Evolutionary conservation across 1,140 invertebrate species (phyloP).

Genomic region (Centruroides sculpturatus): DNA sequence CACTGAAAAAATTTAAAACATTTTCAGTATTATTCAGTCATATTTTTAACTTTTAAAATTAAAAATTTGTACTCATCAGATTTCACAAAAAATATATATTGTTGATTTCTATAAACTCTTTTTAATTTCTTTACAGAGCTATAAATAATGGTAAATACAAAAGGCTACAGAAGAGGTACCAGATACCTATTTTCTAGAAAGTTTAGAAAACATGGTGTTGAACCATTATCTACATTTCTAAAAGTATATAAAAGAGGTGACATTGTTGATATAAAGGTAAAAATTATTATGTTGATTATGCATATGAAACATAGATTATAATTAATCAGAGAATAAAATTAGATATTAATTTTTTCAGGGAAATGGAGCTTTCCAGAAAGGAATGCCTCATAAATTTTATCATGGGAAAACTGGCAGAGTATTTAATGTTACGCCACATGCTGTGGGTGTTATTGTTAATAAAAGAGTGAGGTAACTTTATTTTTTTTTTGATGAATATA

Average conservation of each 20-base stretch:
- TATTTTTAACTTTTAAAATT: too few species aligned
- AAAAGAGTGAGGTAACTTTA: conserved; percentile 64
- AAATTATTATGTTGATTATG: neutral
- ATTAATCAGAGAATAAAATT: neutral
- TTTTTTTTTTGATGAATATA: neutral
- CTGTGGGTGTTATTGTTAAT: conserved; percentile 98
- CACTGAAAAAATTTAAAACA: too few species aligned
- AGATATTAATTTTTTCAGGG: conserved; percentile 42
- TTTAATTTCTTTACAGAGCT: too few species aligned
- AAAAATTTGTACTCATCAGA: too few species aligned
- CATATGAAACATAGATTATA: neutral
- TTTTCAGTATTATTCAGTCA: too few species aligned
- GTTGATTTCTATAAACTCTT: too few species aligned
- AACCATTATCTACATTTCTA: conserved; percentile 91
- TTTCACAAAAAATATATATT: too few species aligned
- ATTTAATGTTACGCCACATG: conserved; percentile 94
- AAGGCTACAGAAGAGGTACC: conserved; percentile 95
- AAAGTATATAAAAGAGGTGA: conserved; percentile 96
- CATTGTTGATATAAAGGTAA: conserved; percentile 91
- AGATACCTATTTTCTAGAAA: conserved; percentile 90
- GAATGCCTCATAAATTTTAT: conserved; percentile 98
- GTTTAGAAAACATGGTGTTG: conserved; percentile 88
- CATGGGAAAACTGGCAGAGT: conserved; percentile 97
- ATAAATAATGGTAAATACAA: conserved; percentile 84
- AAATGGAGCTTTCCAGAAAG: conserved; percentile 97